phyloP scores from a whole-genome alignment of 1,140 invertebrate species.

The Leptinotarsa lineolata region DNA sequence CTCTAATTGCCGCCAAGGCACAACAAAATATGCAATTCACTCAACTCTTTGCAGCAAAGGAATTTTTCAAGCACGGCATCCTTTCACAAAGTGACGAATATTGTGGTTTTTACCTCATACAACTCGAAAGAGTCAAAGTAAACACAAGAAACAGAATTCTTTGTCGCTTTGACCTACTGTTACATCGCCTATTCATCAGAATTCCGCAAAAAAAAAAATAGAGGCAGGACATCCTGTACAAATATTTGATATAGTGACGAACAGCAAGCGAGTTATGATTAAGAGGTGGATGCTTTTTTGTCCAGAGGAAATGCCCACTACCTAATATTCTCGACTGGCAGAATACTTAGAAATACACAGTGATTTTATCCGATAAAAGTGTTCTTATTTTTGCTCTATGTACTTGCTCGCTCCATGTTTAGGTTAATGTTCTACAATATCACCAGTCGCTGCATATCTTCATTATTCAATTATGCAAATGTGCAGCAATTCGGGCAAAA shows the following conservation, averaged over 20 bases:
- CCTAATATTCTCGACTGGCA: too few species aligned
- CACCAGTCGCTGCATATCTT: not conserved
- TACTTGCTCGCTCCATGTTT: not conserved
- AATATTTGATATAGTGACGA: slow-evolving; percentile 3
- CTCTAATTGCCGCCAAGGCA: too few species aligned
- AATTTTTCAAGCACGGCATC: too few species aligned
- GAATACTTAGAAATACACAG: too few species aligned
- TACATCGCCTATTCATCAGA: slow-evolving; percentile 1
- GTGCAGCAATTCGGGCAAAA: not conserved
- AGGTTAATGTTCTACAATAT: not conserved
- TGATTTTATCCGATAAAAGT: too few species aligned
- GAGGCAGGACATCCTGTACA: slow-evolving; percentile 7
- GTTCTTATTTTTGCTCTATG: too few species aligned
- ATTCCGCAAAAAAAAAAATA: not conserved
- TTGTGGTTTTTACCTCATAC: not conserved
- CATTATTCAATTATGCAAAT: slow-evolving; percentile 5
- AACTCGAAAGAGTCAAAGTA: not conserved
- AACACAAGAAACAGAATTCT: not conserved
- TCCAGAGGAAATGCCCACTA: too few species aligned
- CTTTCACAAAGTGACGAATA: not conserved
- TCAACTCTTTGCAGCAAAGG: too few species aligned
- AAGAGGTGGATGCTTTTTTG: too few species aligned
- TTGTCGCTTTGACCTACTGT: not conserved
- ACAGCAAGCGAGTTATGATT: not conserved
- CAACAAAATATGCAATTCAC: too few species aligned